Conservation (phyloP, 2,797 vertebrate genomes). For the Coluber constrictor region DNA sequence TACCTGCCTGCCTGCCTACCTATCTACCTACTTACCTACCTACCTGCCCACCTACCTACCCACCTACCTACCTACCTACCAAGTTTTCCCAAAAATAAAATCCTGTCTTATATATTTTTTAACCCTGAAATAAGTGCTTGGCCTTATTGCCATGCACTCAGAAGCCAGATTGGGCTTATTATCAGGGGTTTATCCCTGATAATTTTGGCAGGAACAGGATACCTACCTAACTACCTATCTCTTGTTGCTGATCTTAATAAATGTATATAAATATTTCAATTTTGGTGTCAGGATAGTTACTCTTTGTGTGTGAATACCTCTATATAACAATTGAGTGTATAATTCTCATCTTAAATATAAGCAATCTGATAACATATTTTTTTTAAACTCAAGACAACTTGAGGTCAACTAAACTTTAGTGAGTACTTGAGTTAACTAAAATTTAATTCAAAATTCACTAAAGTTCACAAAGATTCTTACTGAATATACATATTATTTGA, state of each 20-base stretch:
- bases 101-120: no score
- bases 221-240: not conserved
- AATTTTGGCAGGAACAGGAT: no score
- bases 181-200: no score
- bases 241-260: not conserved
- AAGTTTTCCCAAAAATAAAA: no score
- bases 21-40: fast-evolving
- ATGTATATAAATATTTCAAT: not conserved
- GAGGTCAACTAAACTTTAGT: not conserved
- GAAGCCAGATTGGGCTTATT: no score
- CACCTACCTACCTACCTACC: no score
- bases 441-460: not conserved
- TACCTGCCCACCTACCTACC: no score
- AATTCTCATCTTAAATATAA: slow-evolving; percentile 41
- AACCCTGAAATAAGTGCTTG: no score
- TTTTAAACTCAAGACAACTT: not conserved
- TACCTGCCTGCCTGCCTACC: no score
- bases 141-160: no score
- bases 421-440: not conserved
- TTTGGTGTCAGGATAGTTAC: not conserved
- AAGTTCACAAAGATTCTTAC: not conserved
- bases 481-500: not conserved
- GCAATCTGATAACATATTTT: slow-evolving; percentile 24
- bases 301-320: not conserved
- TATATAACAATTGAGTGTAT: not conserved